Percentiles rank a stretch among this genome's conserved stretches.
Evolutionary conservation across 2,113 vertebrate species (phyloP).

Genomic region (Leptosomus discolor): DNA sequence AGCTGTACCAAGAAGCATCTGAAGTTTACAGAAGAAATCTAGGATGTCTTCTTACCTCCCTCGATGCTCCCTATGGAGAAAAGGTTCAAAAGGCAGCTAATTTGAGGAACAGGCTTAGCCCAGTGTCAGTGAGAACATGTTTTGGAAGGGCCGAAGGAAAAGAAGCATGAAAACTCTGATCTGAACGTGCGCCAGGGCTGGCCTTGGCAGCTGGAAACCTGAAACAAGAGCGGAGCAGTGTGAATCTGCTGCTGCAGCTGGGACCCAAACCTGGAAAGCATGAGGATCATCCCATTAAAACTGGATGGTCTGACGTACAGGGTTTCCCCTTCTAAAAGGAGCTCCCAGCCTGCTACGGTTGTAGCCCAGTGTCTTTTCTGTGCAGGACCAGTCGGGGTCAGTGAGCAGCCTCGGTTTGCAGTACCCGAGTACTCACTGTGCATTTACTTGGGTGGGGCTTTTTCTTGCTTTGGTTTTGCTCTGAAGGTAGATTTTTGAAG

Average conservation of each 20-base stretch:
- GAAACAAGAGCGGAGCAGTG: neutral
- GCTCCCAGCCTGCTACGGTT: neutral
- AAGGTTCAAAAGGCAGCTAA: neutral
- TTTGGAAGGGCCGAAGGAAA: neutral
- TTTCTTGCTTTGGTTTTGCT: neutral
- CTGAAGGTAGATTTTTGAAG: neutral
- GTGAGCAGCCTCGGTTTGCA: neutral
- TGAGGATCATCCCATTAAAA: neutral
- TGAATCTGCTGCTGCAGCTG: neutral
- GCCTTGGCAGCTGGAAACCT: neutral
- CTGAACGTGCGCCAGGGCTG: rapidly evolving
- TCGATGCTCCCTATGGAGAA: rapidly evolving
- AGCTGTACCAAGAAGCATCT: neutral
- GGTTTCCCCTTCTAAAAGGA: neutral
- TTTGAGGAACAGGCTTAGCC: neutral
- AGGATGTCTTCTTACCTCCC: neutral
- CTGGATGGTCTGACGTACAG: neutral
- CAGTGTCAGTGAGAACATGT: rapidly evolving
- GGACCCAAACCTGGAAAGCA: neutral
- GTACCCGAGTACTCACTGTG: neutral
- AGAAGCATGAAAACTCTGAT: neutral
- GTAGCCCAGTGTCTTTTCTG: neutral
- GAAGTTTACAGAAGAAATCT: neutral
- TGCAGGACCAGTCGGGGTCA: neutral
- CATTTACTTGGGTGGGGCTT: neutral